Percentiles rank a stretch among this genome's conserved stretches.
phyloP scores from a whole-genome alignment of 2,797 vertebrate species.

The Sphenodon punctatus region DNA sequence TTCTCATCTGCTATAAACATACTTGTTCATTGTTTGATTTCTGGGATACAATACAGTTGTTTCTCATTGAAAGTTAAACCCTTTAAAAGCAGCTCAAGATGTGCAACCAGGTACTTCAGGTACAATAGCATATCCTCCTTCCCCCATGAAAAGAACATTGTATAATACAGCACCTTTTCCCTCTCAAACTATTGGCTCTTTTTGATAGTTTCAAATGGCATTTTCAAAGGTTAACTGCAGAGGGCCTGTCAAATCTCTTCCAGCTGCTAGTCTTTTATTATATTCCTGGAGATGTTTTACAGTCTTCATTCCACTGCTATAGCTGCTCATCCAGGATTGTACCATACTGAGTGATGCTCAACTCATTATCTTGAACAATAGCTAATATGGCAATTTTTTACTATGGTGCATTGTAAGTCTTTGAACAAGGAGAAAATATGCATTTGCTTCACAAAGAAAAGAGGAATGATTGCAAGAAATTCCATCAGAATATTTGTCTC shows the following conservation, averaged over 20 bases:
- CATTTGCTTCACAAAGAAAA: neutral
- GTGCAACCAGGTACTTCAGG: neutral
- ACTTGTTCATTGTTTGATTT: constrained; percentile 13
- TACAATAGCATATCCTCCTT: neutral
- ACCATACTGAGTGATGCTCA: neutral
- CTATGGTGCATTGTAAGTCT: neutral
- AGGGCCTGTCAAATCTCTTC: neutral
- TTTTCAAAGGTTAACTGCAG: constrained; percentile 54
- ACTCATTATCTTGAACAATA: constrained; percentile 24
- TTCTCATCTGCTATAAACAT: constrained; percentile 19
- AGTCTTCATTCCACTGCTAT: constrained; percentile 4
- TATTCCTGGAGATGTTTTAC: constrained; percentile 12
- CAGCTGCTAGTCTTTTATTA: constrained; percentile 31
- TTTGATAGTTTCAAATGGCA: constrained; percentile 54
- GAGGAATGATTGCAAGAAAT: neutral
- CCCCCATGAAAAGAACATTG: constrained; percentile 47
- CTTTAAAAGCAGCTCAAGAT: constrained; percentile 8
- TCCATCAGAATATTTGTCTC: neutral
- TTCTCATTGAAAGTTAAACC: constrained; percentile 31
- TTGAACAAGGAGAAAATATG: neutral
- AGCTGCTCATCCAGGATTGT: constrained; percentile 3
- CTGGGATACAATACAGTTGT: neutral
- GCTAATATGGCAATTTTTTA: constrained; percentile 19
- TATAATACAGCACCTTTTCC: constrained; percentile 29
- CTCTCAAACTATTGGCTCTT: constrained; percentile 29